Conservation (phyloP, 2,888 invertebrate genomes). For the Erebia epiphron region DNA sequence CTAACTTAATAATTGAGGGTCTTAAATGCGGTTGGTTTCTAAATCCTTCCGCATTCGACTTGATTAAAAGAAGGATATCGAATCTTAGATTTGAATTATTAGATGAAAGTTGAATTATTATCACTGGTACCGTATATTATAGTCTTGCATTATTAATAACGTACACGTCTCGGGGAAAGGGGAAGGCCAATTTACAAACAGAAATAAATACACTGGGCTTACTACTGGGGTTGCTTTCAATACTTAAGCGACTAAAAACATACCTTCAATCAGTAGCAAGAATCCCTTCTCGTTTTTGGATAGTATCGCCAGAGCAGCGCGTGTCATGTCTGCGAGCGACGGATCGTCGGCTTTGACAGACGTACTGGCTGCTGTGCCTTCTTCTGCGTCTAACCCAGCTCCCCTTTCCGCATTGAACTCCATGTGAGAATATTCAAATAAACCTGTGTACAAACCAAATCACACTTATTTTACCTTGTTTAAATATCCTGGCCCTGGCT, state of each 20-base stretch:
- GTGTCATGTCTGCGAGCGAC: constrained; percentile 89
- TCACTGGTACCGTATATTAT: too few relatives aligned
- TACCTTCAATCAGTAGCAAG: constrained; percentile 89
- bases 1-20: background rate
- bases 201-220: background rate
- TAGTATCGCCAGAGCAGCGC: constrained; percentile 87
- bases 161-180: too few relatives aligned
- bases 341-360: constrained; percentile 86
- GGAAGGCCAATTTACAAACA: too few relatives aligned
- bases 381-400: constrained; percentile 79
- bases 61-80: too few relatives aligned
- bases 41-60: too few relatives aligned
- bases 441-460: constrained; percentile 71
- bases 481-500: background rate
- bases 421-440: constrained; percentile 91
- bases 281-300: constrained; percentile 89
- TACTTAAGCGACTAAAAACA: constrained; percentile 36
- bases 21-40: too few relatives aligned
- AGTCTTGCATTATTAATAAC: too few relatives aligned
- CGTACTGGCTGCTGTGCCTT: constrained; percentile 83
- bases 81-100: too few relatives aligned
- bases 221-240: too few relatives aligned
- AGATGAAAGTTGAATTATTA: too few relatives aligned
- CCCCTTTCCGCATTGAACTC: constrained; percentile 90
- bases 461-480: background rate